Percentiles rank a stretch among this genome's conserved stretches.
Evolutionary conservation across 2,888 invertebrate species (phyloP).

Genomic region (Syrista parreyssii): DNA sequence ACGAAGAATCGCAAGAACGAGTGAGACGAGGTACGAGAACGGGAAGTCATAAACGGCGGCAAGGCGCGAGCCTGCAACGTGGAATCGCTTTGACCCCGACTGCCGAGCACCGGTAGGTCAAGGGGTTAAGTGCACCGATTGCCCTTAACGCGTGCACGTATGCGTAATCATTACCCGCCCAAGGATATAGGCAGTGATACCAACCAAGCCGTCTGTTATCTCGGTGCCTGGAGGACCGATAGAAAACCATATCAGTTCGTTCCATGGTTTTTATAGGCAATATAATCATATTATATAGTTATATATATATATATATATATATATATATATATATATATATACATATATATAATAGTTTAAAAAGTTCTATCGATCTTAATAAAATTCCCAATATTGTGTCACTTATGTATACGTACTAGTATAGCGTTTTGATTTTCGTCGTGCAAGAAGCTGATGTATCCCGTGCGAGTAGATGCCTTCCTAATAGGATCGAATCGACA

Average conservation of each 20-base stretch:
- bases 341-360: too few species aligned
- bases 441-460: neutral
- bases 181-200: neutral
- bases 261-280: neutral
- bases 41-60: slow-evolving; percentile 33
- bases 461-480: too few species aligned
- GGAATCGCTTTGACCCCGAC: slow-evolving; percentile 27
- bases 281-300: neutral
- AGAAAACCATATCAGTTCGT: neutral
- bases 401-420: neutral
- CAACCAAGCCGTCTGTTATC: neutral
- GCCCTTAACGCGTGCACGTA: slow-evolving; percentile 15
- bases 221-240: neutral
- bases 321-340: too few species aligned
- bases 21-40: slow-evolving; percentile 15
- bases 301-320: neutral
- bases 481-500: neutral
- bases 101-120: slow-evolving; percentile 29
- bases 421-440: neutral
- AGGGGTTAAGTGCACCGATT: slow-evolving; percentile 40
- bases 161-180: neutral
- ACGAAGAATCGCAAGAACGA: neutral
- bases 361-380: neutral
- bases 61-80: slow-evolving; percentile 20
- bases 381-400: too few species aligned